Conservation (phyloP, 2,888 invertebrate genomes). For the Ecdyonurus torrentis region DNA sequence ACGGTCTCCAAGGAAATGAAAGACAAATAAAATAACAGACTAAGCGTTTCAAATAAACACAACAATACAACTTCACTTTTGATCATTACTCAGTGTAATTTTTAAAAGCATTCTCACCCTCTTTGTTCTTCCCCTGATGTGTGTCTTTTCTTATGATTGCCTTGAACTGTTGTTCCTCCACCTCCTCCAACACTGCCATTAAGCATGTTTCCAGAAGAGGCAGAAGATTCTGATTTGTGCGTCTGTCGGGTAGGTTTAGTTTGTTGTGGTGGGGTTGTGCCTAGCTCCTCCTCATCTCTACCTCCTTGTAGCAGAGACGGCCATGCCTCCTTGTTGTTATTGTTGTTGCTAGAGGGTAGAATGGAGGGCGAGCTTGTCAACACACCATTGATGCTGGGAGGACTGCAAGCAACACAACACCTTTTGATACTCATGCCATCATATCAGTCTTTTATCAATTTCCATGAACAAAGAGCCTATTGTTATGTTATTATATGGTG, state of each 20-base stretch:
- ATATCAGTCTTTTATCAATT: no score
- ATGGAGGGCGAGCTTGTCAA: background rate
- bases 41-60: no score
- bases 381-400: background rate
- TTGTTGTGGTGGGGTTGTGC: constrained; percentile 5
- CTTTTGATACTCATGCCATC: no score
- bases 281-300: background rate
- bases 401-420: background rate
- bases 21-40: no score
- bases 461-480: no score
- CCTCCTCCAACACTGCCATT: constrained; percentile 4
- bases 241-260: constrained; percentile 5
- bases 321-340: constrained; percentile 1
- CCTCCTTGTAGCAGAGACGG: background rate
- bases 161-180: background rate
- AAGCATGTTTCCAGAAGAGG: background rate
- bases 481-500: no score
- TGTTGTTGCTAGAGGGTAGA: constrained; percentile 7
- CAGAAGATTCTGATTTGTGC: background rate
- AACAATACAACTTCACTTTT: no score
- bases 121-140: constrained; percentile 11
- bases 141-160: constrained; percentile 11
- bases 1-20: no score
- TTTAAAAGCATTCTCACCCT: constrained; percentile 11
- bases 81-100: no score